Base-by-base conservation (phyloP, 1,140 invertebrate genomes). In the Drosophila guanche region DNA sequence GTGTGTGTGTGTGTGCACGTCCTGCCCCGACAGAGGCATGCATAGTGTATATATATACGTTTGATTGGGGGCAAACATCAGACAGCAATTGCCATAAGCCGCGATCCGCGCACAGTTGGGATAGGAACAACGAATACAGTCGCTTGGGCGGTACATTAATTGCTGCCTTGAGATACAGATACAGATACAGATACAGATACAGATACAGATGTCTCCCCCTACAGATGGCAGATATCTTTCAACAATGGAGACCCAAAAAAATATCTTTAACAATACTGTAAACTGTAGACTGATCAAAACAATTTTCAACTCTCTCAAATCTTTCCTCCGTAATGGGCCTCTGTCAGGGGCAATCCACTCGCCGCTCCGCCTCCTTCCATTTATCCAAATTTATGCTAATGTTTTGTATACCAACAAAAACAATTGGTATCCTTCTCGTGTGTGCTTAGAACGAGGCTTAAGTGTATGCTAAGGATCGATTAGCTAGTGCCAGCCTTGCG, bases 261-360 rank as follows among this genome's bases (percentile, higher is more conserved):
- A 65, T 69, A 69, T 68, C 66, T 69, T 69, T 69, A 69, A 69
- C 66, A 69, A 69, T 69, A 68, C 42, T 61, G 51, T 61, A 61
- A 53, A 61, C 62, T 68, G 65, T 68, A 67, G 62, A 69, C 51
- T 68, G 65, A 65, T 55, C 50, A 56, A 56, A 55, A 68, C 50
- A 67, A 68, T 68, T 33, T 23, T 22, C 37, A 48, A 37, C 25
- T 23, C 12, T 10, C 14, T 22, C 7, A 22, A n/a, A 12, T 29
- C 6, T 40, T 16, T 46, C 25, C n/a, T 54, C 10, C 12, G 33
- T 12, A 10, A 3, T 37, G 45, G 23, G 51, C 42, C 62, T 68
- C 65, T 56, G 62, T 29, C 65, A 67, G 62, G 48, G 48, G 10
- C 10, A 37, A 41, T 12, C 23, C 23, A 5, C 40, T 23, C 4